Base-by-base conservation (phyloP, 2,797 vertebrate species). In the Molothrus ater region DNA sequence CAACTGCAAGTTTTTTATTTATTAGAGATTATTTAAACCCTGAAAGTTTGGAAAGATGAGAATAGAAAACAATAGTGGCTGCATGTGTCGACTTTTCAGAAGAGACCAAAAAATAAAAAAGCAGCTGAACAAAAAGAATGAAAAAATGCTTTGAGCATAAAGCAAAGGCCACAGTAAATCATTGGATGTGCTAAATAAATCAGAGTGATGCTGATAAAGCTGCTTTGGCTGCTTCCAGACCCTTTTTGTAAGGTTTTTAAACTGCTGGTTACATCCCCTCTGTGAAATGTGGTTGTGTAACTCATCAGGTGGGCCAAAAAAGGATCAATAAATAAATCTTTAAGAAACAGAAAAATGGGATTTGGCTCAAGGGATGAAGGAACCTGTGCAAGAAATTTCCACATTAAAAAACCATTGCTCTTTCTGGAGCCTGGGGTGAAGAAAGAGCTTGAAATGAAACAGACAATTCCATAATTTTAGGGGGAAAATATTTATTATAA, bases 341-440 rank as follows among this genome's bases (percentile, higher is more conserved):
- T 82, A 90, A 80, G 92, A 72, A 97, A 97, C 86, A 89, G 85
- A 95, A 96, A 97, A 97, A 94, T 74, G 94, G 94, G 95, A 96
- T 95, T 97, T 98, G 97, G 97, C 96, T 96, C 80, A 43, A 81
- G 97, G 89, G 92, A 96, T 48, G 26, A 85, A 29, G 88, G 96
- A 95, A 97, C 31, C 91, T 92, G 97, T 93, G 84, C 86, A 60
- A 95, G 95, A 97, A 98, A 97, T 98, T 98, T 98, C 98, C 98
- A 98, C 98, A 98, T 98, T 98, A 98, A 98, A 97, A 98, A 92
- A 51, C 21, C 96, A 97, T 97, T 13, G 56, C 82, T 98, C 95
- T 97, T 95, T 93, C 94, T 95, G 92, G 94, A 87, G 78, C 64
- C 83, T 34, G 66, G 84, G 92, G 87, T 86, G 93, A 90, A 94